A percentile compares a stretch with the other conserved stretches of the same genome.
phyloP scores from a whole-genome alignment of 2,797 vertebrate species.

The Xiphorhynchus erythropygius region DNA sequence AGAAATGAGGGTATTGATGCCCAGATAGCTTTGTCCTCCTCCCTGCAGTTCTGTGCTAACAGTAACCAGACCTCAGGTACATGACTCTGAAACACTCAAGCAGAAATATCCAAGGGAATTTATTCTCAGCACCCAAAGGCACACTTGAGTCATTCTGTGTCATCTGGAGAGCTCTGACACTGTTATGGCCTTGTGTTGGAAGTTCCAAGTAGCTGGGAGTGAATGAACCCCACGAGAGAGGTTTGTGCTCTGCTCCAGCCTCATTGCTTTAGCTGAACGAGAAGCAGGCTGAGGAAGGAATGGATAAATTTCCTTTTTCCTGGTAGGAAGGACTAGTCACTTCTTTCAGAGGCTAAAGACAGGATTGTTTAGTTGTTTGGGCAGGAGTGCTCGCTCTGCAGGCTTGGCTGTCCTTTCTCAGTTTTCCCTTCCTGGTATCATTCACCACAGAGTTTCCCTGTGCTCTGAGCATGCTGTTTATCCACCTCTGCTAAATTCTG shows the following conservation, averaged over 20 bases:
- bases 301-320: slow-evolving; percentile 1
- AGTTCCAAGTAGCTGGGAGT: not conserved
- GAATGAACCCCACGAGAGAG: not conserved
- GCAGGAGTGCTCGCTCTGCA: not conserved
- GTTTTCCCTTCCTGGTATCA: not conserved
- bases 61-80: not conserved
- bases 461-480: not conserved
- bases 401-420: not conserved
- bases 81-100: not conserved
- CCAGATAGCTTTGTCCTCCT: not conserved
- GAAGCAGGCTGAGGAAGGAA: not conserved
- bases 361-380: not conserved
- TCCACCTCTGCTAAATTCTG: not conserved
- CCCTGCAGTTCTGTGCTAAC: not conserved
- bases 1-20: not conserved
- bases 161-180: not conserved
- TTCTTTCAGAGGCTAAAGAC: not conserved
- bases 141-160: not conserved
- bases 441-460: not conserved
- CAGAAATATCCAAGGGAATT: not conserved
- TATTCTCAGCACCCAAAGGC: not conserved
- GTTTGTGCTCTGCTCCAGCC: not conserved
- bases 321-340: not conserved
- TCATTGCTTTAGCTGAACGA: not conserved
- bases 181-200: not conserved